These are phyloP conservation scores for Helicoverpa armigera DNA, from an alignment of 1,140 invertebrate species.

Conservation along the genomic window DNA sequence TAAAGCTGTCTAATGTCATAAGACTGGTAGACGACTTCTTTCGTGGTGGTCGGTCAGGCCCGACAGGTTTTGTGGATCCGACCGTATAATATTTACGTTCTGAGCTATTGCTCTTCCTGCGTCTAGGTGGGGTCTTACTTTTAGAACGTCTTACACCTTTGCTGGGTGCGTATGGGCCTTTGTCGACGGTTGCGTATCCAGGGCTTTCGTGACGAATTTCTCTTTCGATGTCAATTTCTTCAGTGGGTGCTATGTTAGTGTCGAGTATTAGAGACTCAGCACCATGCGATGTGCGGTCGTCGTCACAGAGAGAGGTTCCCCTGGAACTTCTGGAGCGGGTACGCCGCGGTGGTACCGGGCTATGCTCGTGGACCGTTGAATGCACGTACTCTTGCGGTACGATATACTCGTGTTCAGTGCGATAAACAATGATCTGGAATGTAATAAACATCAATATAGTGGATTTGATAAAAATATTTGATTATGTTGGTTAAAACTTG, in stretches of 20 bases:
- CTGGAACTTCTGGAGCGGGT: slow-evolving; percentile 87
- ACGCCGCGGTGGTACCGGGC: slow-evolving; percentile 80
- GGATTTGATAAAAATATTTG: not conserved
- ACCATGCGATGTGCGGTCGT: slow-evolving; percentile 90
- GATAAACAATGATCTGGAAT: slow-evolving; percentile 88
- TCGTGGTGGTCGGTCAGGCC: slow-evolving; percentile 85
- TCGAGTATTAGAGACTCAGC: slow-evolving; percentile 89
- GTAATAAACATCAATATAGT: not conserved
- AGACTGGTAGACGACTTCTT: slow-evolving; percentile 86
- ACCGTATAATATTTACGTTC: slow-evolving; percentile 91
- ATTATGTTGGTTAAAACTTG: not conserved
- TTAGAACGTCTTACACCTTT: slow-evolving; percentile 71
- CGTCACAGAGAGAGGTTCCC: slow-evolving; percentile 88
- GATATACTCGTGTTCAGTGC: slow-evolving; percentile 88
- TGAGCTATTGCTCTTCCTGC: slow-evolving; percentile 80
- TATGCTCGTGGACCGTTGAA: slow-evolving; percentile 74
- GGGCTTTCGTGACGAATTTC: slow-evolving; percentile 87
- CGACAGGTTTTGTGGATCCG: slow-evolving; percentile 81
- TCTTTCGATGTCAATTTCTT: slow-evolving; percentile 81
- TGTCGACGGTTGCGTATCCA: slow-evolving; percentile 90
- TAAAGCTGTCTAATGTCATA: slow-evolving; percentile 78
- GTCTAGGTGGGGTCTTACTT: slow-evolving; percentile 80
- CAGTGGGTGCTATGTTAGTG: slow-evolving; percentile 70
- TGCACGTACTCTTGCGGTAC: slow-evolving; percentile 83
- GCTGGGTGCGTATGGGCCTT: slow-evolving; percentile 71